Base-by-base conservation (phyloP, 2,797 vertebrate species). In the Oreortyx pictus region DNA sequence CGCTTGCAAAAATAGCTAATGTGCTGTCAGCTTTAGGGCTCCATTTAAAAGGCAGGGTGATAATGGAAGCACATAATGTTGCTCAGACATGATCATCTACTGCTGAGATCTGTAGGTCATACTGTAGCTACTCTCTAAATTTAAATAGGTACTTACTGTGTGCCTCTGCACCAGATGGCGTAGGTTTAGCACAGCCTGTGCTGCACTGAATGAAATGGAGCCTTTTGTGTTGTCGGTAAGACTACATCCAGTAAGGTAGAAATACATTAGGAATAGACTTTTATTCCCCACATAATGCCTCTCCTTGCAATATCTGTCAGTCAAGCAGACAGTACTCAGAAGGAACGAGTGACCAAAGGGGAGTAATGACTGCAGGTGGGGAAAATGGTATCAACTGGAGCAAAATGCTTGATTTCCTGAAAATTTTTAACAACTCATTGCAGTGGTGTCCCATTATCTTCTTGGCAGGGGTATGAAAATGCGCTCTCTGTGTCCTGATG, bases 121-220 rank as follows among this genome's bases (percentile, higher is more conserved):
- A 71, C 74, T 90, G 83, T 66, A 92, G 50, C 81, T 61, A 39
- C 70, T 90, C 43, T 67, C 74, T 83, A 54, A 37, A 90, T 90
- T 82, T 88, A 68, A 70, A 49, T n/a, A 67, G 52, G 70, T 80
- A 61, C 56, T 94, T 79, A 44, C 37, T 80, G 9, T 41, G n/a
- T 84, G 54, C 15, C 3, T 72, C 82, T 89, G 82, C 68, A 64
- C 37, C n/a, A 56, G 77, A 50, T 85, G 83, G 77, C 70, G 9
- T 25, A 35, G 68, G 73, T 59, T 94, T 68, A 90, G 59, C 35
- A 65, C 82, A 90, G 70, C 43, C 31, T 76, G 73, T 64, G 75
- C 74, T 84, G 35, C 31, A 4, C 7, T 11, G 62, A 64, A 33
- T 79, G 77, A 74, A 81, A 49, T 41, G 29, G n/a, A 89, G 33